Base-by-base conservation (phyloP, 1,140 invertebrate species). In the Euura lappo region DNA sequence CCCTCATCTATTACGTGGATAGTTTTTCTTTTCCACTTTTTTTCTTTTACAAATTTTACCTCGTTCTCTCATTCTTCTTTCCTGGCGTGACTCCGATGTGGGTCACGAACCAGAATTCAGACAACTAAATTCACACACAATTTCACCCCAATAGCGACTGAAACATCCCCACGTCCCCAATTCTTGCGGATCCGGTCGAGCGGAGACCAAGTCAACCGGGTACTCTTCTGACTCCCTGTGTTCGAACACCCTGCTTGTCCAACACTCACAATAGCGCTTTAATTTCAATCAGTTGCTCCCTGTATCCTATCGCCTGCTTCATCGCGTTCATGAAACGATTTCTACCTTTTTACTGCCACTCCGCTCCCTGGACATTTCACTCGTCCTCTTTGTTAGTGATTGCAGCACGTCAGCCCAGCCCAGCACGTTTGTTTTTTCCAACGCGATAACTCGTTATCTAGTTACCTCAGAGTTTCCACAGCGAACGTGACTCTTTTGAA, bases 401-500 rank as follows among this genome's bases (percentile, higher is more conserved):
- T 60, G 51, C 13, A 28, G 51, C 51, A 11, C 10, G 51, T 60
- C 51, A 60, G 51, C 4, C 51, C 28, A 28, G 28, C 28, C 28
- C 28, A 28, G 28, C 28, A 28, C 28, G 28, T 28, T 28, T 28
- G 28, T 28, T 28, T 28, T 28, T n/a, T 28, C 8, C 51, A 6
- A n/a, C 51, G 51, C 6, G 51, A 60, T 60, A 60, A 60, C 51
- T 60, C 51, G 13, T 60, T 60, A 60, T 60, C 51, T 60, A 60
- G 51, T 60, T 60, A 60, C 13, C 13, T 28, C 28, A 28, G 28
- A 28, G 28, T 28, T 28, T 28, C 8, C 51, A 60, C 51, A 60
- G 8, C 13, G 8, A 2, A 60, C 51, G 13, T n/a, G 51, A 60
- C 51, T 60, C 51, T 60, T 60, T 3, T 8, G 13, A 60, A 60